Evolutionary conservation across 2,113 vertebrate genomes (phyloP).

Genomic region (Camelus dromedarius): DNA sequence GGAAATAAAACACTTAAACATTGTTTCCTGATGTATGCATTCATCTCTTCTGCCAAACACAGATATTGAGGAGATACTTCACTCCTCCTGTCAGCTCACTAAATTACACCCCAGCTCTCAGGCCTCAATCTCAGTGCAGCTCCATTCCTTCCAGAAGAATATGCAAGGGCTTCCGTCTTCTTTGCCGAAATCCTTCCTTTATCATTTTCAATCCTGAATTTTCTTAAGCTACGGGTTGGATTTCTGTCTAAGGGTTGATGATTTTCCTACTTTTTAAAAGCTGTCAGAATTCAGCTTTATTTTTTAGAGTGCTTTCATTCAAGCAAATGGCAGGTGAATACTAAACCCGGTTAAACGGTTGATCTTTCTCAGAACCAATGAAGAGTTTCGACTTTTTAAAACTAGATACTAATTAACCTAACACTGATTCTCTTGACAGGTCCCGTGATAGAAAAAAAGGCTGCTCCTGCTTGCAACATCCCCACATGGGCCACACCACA

Average conservation of each 20-base stretch:
- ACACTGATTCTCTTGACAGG: slow-evolving; percentile 44
- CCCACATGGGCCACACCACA: background rate
- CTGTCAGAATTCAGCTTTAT: slow-evolving; percentile 16
- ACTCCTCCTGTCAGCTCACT: slow-evolving; percentile 91
- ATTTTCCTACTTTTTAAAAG: slow-evolving; percentile 47
- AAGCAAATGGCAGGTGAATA: background rate
- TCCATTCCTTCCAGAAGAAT: slow-evolving; percentile 60
- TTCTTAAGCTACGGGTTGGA: slow-evolving; percentile 45
- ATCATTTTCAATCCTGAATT: slow-evolving; percentile 61
- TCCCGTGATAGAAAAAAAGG: slow-evolving; percentile 48
- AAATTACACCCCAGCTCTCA: slow-evolving; percentile 90
- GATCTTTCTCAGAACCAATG: slow-evolving; percentile 44
- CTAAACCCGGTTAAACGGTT: slow-evolving; percentile 35
- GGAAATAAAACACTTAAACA: slow-evolving; percentile 94
- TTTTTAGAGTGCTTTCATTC: slow-evolving; percentile 57
- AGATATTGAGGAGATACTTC: slow-evolving; percentile 93
- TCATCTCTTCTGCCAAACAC: slow-evolving; percentile 95
- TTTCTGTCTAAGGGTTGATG: slow-evolving; percentile 64
- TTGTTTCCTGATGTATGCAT: slow-evolving; percentile 93
- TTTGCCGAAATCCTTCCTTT: slow-evolving; percentile 12
- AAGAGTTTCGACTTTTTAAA: slow-evolving; percentile 58
- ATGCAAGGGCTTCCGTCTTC: background rate
- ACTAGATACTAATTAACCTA: background rate
- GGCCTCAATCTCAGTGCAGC: slow-evolving; percentile 66
- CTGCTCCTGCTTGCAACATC: slow-evolving; percentile 11